phyloP scores from a whole-genome alignment of 2,888 invertebrate genomes.

The Patella caerulea region DNA sequence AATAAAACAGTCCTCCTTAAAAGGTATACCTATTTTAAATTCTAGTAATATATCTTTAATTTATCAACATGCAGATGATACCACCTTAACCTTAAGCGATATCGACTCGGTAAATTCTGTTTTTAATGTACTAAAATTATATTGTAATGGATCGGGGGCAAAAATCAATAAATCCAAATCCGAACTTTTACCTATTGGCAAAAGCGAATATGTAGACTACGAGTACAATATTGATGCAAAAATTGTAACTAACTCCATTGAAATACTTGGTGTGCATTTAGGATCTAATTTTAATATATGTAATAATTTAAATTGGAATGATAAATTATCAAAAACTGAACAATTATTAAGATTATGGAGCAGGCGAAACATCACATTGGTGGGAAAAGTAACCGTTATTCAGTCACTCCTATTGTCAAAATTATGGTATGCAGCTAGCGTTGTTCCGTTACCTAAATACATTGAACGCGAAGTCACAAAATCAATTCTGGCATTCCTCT shows the following conservation, averaged over 20 bases:
- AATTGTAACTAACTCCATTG: neutral
- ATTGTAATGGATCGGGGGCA: neutral
- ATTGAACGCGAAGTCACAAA: neutral
- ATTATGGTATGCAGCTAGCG: neutral
- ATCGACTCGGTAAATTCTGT: neutral
- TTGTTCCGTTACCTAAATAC: neutral
- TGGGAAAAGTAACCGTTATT: neutral
- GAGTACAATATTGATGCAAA: neutral
- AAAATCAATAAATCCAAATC: neutral
- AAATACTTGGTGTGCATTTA: neutral
- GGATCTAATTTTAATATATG: neutral
- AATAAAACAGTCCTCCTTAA: neutral
- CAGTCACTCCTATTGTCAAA: neutral
- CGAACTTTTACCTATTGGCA: neutral
- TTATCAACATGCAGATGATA: neutral
- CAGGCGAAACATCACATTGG: neutral
- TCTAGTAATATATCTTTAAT: neutral
- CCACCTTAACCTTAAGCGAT: neutral
- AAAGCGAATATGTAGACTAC: neutral
- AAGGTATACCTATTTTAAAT: neutral
- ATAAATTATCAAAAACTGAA: neutral
- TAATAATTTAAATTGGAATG: neutral
- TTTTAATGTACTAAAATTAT: neutral
- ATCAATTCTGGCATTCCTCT: neutral
- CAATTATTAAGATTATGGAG: neutral